These are phyloP conservation scores for Arenaria interpres DNA, from an alignment of 2,113 vertebrate genomes.

Conservation along the genomic window DNA sequence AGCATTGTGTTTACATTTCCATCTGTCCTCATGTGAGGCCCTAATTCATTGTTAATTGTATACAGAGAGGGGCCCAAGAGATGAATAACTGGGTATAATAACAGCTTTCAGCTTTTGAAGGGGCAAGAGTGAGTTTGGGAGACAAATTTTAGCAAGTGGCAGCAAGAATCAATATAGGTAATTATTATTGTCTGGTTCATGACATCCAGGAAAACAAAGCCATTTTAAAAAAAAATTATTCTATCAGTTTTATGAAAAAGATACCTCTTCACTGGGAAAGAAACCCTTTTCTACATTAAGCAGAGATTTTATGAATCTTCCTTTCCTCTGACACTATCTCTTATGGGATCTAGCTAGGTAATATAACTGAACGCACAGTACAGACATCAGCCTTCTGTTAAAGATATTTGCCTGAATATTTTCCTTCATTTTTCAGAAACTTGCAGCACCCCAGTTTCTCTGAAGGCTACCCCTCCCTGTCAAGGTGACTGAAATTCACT, in stretches of 20 bases:
- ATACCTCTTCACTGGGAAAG: neutral
- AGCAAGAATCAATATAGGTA: neutral
- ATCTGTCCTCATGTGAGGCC: conserved; percentile 24
- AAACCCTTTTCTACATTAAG: neutral
- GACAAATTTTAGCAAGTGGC: neutral
- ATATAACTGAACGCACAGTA: rapidly evolving
- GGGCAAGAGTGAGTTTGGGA: neutral
- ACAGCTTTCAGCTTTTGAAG: neutral
- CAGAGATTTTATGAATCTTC: neutral
- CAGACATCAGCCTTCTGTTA: neutral
- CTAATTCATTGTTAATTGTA: conserved; percentile 31
- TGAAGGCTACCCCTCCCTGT: neutral
- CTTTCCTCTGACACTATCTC: neutral
- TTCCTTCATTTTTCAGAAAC: neutral
- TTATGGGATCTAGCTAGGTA: neutral
- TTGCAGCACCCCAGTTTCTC: neutral
- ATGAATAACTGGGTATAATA: neutral
- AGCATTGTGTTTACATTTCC: conserved; percentile 24
- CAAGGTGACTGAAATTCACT: neutral
- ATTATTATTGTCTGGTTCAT: neutral
- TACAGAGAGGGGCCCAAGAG: neutral
- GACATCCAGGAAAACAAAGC: neutral
- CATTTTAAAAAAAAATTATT: neutral
- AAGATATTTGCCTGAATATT: neutral
- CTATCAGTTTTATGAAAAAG: neutral